These are phyloP conservation scores for Nymphalis io DNA, from an alignment of 1,140 invertebrate species.

Conservation along the genomic window DNA sequence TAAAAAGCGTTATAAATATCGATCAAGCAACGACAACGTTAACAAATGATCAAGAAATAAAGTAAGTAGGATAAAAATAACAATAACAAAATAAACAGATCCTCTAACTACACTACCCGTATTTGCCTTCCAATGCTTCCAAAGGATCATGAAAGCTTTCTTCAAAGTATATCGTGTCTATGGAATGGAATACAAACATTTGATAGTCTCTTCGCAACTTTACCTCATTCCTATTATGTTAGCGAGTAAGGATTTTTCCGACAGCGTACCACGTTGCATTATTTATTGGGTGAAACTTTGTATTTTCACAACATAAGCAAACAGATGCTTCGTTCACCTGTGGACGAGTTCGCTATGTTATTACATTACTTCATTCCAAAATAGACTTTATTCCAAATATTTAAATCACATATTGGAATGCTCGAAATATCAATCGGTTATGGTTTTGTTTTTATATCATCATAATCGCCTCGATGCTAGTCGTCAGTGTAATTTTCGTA, in stretches of 20 bases:
- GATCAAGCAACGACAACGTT: no score
- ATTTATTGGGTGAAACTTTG: conserved; percentile 69
- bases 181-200: conserved; percentile 33
- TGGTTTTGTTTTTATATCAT: conserved; percentile 35
- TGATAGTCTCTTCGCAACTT: conserved; percentile 27
- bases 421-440: conserved; percentile 2
- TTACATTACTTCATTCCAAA: conserved; percentile 36
- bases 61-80: background rate
- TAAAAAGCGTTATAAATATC: no score
- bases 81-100: conserved; percentile 3
- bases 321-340: conserved; percentile 49
- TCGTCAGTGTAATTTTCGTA: conserved; percentile 29
- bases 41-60: background rate
- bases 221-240: conserved; percentile 41
- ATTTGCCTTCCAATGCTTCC: conserved; percentile 8
- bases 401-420: conserved; percentile 37
- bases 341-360: conserved; percentile 35
- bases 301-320: conserved; percentile 43
- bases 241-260: conserved; percentile 42
- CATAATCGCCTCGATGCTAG: conserved; percentile 29
- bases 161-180: conserved; percentile 17
- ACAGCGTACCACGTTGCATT: conserved; percentile 54
- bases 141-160: conserved; percentile 5
- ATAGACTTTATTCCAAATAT: conserved; percentile 34
- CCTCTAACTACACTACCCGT: background rate